Conservation (phyloP, 2,888 invertebrate genomes). For the Drepana falcataria region DNA sequence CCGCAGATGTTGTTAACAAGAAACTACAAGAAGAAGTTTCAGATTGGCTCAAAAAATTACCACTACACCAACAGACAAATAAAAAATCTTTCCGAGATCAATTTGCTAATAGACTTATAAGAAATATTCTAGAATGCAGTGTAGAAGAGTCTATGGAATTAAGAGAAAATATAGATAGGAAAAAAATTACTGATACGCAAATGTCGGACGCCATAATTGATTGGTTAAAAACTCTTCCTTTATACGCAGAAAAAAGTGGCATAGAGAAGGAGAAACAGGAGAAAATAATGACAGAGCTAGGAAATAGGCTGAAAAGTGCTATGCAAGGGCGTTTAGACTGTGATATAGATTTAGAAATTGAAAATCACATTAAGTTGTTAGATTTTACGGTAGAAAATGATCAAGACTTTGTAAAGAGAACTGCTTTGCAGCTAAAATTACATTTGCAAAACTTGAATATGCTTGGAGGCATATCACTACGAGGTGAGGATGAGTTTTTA, state of each 20-base stretch:
- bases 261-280: background rate
- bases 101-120: conserved; percentile 1
- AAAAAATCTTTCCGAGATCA: conserved; percentile 3
- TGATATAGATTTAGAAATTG: background rate
- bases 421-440: background rate
- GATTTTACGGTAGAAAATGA: background rate
- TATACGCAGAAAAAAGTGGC: background rate
- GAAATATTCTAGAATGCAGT: conserved; percentile 3
- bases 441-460: background rate
- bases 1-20: background rate
- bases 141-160: background rate
- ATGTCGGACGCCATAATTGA: background rate
- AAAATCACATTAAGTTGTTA: background rate
- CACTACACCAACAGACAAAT: conserved; percentile 8
- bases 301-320: background rate
- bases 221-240: background rate
- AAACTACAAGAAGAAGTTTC: conserved; percentile 10
- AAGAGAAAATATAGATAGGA: background rate
- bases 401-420: background rate
- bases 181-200: background rate
- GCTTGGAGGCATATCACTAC: background rate
- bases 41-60: conserved; percentile 20
- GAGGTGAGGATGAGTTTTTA: background rate
- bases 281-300: background rate
- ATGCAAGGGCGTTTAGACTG: background rate